Evolutionary conservation across 2,888 invertebrate genomes (phyloP).

Genomic region (Drosophila mercatorum): DNA sequence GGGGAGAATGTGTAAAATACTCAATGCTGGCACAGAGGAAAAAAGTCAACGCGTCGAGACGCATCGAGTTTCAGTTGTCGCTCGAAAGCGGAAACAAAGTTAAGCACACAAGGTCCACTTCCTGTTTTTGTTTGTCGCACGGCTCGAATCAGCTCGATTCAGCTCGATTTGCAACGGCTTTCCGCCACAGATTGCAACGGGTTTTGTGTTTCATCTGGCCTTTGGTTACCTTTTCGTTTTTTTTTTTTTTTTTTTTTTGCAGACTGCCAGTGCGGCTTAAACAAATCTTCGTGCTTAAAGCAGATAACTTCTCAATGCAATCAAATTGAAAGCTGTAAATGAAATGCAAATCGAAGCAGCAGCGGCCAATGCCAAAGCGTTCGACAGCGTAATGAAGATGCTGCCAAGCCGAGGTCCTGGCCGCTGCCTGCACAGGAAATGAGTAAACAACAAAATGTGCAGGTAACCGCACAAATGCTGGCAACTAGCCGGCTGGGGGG

Average conservation of each 20-base stretch:
- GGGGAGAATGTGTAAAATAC: neutral
- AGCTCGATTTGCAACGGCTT: slow-evolving; percentile 75
- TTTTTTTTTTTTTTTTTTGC: neutral
- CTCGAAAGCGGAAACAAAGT: slow-evolving; percentile 70
- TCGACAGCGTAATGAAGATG: slow-evolving; percentile 35
- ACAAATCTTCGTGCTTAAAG: slow-evolving; percentile 34
- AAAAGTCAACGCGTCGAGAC: slow-evolving; percentile 18
- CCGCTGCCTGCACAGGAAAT: slow-evolving; percentile 24
- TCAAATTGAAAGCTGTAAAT: slow-evolving; percentile 46
- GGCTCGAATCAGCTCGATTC: slow-evolving; percentile 72
- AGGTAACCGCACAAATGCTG: slow-evolving; percentile 36
- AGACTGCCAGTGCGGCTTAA: slow-evolving; percentile 2
- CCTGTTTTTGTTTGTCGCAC: slow-evolving; percentile 75
- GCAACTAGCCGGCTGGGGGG: neutral
- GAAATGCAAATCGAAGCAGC: slow-evolving; percentile 67
- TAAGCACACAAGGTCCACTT: slow-evolving; percentile 77
- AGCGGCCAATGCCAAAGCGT: slow-evolving; percentile 9
- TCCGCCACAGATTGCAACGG: slow-evolving; percentile 68
- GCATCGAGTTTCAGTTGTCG: slow-evolving; percentile 72
- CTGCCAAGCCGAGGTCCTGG: slow-evolving; percentile 19
- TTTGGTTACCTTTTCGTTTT: slow-evolving; percentile 2
- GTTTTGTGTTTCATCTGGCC: slow-evolving; percentile 30
- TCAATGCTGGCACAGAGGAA: slow-evolving; percentile 10
- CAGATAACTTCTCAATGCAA: slow-evolving; percentile 32
- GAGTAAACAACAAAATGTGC: slow-evolving; percentile 48